Percentiles rank a stretch among this genome's conserved stretches.
These are phyloP conservation scores for mouse (Mus musculus) DNA, from an alignment of 2,113 vertebrate species.

Conservation along the genomic window DNA sequence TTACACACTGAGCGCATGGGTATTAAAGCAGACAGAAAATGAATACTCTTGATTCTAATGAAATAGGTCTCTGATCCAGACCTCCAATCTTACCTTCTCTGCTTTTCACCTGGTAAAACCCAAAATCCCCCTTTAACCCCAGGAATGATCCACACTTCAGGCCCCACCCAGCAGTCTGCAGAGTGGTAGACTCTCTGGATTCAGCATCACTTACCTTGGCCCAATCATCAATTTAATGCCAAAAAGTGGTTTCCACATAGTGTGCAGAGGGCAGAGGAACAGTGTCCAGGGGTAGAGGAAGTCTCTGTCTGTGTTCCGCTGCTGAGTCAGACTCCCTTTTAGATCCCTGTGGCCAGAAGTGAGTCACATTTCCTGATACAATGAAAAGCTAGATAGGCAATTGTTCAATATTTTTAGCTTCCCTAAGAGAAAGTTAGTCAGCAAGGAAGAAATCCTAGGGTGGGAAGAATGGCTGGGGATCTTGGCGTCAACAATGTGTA, in stretches of 20 bases:
- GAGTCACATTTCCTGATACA: conserved; percentile 25
- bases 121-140: not conserved
- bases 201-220: not conserved
- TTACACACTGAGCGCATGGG: not conserved
- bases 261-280: not conserved
- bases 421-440: not conserved
- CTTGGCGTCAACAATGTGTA: not conserved
- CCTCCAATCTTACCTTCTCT: not conserved
- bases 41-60: not conserved
- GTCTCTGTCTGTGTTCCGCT: not conserved
- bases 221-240: not conserved
- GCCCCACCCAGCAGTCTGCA: not conserved
- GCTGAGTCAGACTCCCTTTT: conserved; percentile 21
- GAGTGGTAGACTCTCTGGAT: not conserved
- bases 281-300: not conserved
- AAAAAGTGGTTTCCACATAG: not conserved
- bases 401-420: conserved; percentile 44
- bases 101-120: not conserved
- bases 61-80: not conserved
- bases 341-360: not conserved
- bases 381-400: not conserved
- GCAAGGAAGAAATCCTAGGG: not conserved
- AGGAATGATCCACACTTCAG: not conserved
- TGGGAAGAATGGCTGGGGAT: not conserved
- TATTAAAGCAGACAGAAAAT: not conserved